phyloP scores from a whole-genome alignment of 2,888 invertebrate species.

The Allolobophora icterica region DNA sequence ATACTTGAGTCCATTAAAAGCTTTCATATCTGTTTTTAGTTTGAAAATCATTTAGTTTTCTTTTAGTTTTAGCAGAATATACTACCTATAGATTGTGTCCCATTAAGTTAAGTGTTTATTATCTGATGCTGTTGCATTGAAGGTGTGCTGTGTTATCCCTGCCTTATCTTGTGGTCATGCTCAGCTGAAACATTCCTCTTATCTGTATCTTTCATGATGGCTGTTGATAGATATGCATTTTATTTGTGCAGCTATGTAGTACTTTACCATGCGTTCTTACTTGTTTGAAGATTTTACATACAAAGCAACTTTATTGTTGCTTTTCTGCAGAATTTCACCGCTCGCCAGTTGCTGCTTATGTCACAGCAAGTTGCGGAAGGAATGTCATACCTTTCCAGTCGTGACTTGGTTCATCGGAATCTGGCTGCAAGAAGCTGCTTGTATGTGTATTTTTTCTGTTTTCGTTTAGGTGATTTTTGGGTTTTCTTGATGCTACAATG shows the following conservation, averaged over 20 bases:
- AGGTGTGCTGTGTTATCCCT: background rate
- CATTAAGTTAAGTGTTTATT: no score
- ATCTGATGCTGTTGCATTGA: background rate
- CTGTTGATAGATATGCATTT: background rate
- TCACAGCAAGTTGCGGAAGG: slow-evolving; percentile 68
- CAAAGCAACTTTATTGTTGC: background rate
- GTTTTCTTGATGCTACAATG: no score
- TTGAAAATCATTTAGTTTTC: background rate
- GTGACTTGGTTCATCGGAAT: slow-evolving; percentile 69
- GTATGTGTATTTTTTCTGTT: slow-evolving; percentile 58
- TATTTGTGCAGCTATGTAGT: no score
- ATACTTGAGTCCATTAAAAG: background rate
- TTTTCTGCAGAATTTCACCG: slow-evolving; percentile 64
- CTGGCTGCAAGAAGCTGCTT: slow-evolving; percentile 70
- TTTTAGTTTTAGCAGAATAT: background rate
- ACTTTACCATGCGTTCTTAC: background rate
- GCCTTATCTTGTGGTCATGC: background rate
- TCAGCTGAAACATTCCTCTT: background rate
- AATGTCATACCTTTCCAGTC: slow-evolving; percentile 68
- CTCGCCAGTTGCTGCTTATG: slow-evolving; percentile 66
- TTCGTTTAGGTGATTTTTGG: background rate
- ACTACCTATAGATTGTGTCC: background rate
- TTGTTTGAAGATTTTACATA: background rate
- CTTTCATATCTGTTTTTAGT: background rate
- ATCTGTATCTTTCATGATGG: background rate